A percentile compares a stretch with the other conserved stretches of the same genome.
Evolutionary conservation across 2,113 vertebrate species (phyloP).

Genomic region (Megaceryle maxima): DNA sequence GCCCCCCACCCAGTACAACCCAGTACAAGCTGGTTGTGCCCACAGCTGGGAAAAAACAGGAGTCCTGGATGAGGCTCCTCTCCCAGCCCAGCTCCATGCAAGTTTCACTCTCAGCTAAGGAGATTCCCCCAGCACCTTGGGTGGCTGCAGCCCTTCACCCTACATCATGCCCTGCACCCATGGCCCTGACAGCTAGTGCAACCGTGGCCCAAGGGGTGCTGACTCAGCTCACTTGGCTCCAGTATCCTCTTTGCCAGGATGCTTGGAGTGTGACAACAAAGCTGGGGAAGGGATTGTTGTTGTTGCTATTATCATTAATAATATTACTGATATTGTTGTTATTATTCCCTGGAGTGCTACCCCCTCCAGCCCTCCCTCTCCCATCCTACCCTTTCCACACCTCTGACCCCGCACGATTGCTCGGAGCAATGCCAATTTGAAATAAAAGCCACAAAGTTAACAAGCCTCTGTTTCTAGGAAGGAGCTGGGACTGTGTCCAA

Average conservation of each 20-base stretch:
- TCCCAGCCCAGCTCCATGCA: fast-evolving
- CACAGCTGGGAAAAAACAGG: fast-evolving
- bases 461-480: conserved; percentile 61
- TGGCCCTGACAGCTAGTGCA: not conserved
- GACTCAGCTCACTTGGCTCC: not conserved
- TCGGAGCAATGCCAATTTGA: not conserved
- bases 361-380: not conserved
- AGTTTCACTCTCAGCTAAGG: not conserved
- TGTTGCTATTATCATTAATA: not conserved
- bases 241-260: not conserved
- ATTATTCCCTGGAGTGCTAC: not conserved
- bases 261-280: not conserved
- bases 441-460: conserved; percentile 37
- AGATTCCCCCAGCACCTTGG: fast-evolving
- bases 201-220: not conserved
- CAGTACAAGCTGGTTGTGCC: not conserved
- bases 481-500: conserved; percentile 51
- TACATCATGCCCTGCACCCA: not conserved
- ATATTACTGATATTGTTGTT: not conserved
- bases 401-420: not conserved
- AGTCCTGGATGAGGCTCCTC: not conserved
- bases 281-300: not conserved
- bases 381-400: not conserved
- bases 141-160: not conserved
- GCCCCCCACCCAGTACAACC: not conserved